phyloP scores from a whole-genome alignment of 2,888 invertebrate genomes.

The Ophonus ardosiacus region DNA sequence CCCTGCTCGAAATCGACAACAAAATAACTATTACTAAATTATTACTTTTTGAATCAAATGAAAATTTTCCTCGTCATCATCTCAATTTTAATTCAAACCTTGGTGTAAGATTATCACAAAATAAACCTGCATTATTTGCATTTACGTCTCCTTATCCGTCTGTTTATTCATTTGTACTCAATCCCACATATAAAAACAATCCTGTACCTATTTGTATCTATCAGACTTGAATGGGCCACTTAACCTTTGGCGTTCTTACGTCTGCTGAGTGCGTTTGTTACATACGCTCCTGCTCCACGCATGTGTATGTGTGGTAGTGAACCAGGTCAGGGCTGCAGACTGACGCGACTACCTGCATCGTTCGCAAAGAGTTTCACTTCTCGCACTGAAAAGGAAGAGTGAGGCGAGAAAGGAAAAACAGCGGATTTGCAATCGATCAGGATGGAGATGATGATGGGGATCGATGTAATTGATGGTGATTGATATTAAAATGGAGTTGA shows the following conservation, averaged over 20 bases:
- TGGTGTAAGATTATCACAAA: no score
- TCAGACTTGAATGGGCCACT: background rate
- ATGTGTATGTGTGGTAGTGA: conserved; percentile 1
- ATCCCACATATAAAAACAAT: no score
- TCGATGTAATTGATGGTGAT: background rate
- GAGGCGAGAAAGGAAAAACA: background rate
- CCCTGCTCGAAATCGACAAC: no score
- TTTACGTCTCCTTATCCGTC: no score
- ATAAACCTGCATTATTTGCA: no score
- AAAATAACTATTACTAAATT: no score
- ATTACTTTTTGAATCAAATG: no score
- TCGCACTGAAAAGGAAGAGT: conserved; percentile 2
- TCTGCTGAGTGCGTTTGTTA: background rate
- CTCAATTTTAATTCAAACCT: no score
- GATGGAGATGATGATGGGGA: background rate
- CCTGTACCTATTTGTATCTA: background rate
- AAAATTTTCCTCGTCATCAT: no score
- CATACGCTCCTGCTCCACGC: background rate
- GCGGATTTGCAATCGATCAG: background rate
- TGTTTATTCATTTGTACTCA: no score
- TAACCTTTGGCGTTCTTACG: background rate
- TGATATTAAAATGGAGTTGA: no score
- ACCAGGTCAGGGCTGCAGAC: conserved; percentile 19
- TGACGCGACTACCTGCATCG: conserved; percentile 11
- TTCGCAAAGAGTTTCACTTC: conserved; percentile 4